Percentiles rank a stretch among this genome's conserved stretches.
phyloP scores from a whole-genome alignment of 2,888 invertebrate genomes.

The Lasioglossum morio region DNA sequence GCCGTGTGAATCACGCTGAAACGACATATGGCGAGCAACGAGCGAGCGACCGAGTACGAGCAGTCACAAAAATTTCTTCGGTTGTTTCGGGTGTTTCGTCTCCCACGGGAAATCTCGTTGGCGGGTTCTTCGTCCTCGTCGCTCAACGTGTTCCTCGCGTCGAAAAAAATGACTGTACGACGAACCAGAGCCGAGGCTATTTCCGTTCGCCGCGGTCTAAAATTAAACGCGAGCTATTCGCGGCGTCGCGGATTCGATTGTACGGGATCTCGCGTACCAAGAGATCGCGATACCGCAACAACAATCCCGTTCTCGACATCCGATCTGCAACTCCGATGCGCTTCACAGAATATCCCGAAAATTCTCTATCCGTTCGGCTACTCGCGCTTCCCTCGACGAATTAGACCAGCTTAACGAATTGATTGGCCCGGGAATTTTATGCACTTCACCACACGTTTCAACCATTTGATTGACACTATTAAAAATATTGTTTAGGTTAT shows the following conservation, averaged over 20 bases:
- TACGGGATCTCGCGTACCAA: neutral
- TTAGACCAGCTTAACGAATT: too few relatives aligned
- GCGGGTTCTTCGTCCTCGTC: neutral
- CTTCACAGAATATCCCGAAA: neutral
- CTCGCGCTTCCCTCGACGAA: too few relatives aligned
- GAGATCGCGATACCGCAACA: neutral
- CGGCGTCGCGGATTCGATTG: conserved; percentile 14
- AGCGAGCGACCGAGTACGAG: neutral
- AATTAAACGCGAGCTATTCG: conserved; percentile 7
- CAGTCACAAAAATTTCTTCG: conserved; percentile 41
- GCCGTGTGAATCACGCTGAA: conserved; percentile 56
- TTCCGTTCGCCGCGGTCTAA: neutral
- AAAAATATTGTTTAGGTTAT: too few relatives aligned
- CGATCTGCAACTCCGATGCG: too few relatives aligned
- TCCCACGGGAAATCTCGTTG: conserved; percentile 43
- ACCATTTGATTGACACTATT: too few relatives aligned
- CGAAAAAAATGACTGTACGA: conserved; percentile 23
- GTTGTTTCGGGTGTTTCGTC: neutral
- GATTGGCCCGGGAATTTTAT: too few relatives aligned
- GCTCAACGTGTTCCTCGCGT: neutral
- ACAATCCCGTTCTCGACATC: neutral
- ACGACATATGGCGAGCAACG: conserved; percentile 57
- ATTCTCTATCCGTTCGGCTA: too few relatives aligned
- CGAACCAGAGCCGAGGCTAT: conserved; percentile 19
- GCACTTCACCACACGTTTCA: too few relatives aligned